A percentile compares a stretch with the other conserved stretches of the same genome.
These are phyloP conservation scores for Stigmatopora argus DNA, from an alignment of 2,113 vertebrate species.

Conservation along the genomic window DNA sequence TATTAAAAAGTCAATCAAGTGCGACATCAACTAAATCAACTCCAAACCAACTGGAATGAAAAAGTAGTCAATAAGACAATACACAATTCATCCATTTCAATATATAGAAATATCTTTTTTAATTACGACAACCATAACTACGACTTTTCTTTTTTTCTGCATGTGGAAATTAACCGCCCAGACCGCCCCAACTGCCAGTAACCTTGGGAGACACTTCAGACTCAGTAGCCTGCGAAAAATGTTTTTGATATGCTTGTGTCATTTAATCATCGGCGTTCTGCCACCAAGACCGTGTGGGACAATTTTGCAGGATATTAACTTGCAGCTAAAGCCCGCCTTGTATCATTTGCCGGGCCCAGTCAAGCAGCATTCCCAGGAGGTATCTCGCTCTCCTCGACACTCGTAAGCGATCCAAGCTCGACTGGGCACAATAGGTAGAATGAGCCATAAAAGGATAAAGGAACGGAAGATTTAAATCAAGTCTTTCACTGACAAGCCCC, in stretches of 20 bases:
- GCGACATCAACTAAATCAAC: conserved; percentile 22
- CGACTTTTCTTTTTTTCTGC: conserved; percentile 31
- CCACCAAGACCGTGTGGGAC: conserved; percentile 69
- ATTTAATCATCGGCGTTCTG: conserved; percentile 77
- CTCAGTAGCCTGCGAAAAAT: conserved; percentile 74
- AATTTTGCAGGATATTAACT: conserved; percentile 84
- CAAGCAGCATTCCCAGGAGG: conserved; percentile 73
- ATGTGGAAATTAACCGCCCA: background rate
- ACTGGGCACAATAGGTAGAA: conserved; percentile 57
- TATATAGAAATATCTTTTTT: background rate
- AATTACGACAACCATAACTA: conserved; percentile 65
- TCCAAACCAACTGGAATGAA: background rate
- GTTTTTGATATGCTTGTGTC: conserved; percentile 77
- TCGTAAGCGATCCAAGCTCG: conserved; percentile 70
- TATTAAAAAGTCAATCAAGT: conserved; percentile 51
- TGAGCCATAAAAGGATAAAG: conserved; percentile 58
- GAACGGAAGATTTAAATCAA: conserved; percentile 46
- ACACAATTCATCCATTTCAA: background rate
- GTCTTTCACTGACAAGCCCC: conserved; percentile 32
- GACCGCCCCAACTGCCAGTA: conserved; percentile 57
- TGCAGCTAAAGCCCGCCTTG: conserved; percentile 76
- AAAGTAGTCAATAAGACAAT: background rate
- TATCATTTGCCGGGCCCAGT: conserved; percentile 77
- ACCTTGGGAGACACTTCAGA: conserved; percentile 76
- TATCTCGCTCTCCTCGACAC: conserved; percentile 61